These are phyloP conservation scores for Diprion similis DNA, from an alignment of 1,140 invertebrate species.

Conservation along the genomic window DNA sequence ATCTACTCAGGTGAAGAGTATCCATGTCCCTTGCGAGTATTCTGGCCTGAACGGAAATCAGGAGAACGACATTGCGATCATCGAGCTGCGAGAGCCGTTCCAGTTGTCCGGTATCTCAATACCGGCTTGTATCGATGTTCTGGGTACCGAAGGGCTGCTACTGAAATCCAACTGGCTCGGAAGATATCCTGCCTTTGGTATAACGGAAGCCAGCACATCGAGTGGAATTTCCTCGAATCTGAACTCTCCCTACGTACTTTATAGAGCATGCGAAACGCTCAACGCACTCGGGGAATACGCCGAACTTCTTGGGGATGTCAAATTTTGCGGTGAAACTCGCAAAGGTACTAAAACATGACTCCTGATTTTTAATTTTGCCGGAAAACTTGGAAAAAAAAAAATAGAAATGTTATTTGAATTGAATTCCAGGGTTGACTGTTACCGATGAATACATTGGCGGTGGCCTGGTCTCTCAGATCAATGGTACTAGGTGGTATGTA, in stretches of 20 bases:
- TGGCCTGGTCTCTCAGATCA: slow-evolving; percentile 47
- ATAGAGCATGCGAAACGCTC: slow-evolving; percentile 35
- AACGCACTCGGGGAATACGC: slow-evolving; percentile 28
- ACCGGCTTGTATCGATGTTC: slow-evolving; percentile 50
- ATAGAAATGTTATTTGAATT: background rate
- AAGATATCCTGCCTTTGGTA: slow-evolving; percentile 55
- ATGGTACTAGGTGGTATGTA: slow-evolving; percentile 47
- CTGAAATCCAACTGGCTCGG: slow-evolving; percentile 42
- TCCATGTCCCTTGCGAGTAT: slow-evolving; percentile 47
- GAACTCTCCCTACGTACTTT: slow-evolving; percentile 45
- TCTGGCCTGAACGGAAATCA: slow-evolving; percentile 49
- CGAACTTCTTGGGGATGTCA: slow-evolving; percentile 47
- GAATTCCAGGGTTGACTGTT: slow-evolving; percentile 50
- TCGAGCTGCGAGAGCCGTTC: slow-evolving; percentile 43
- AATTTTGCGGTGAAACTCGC: slow-evolving; percentile 55
- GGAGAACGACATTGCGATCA: slow-evolving; percentile 50
- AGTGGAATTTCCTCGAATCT: slow-evolving; percentile 47
- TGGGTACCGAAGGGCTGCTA: slow-evolving; percentile 30
- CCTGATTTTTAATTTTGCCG: background rate
- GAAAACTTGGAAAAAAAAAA: background rate
- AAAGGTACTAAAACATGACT: slow-evolving; percentile 41
- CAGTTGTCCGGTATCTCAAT: slow-evolving; percentile 41
- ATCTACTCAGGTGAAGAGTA: slow-evolving; percentile 47
- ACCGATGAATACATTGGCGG: slow-evolving; percentile 58
- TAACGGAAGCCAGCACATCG: slow-evolving; percentile 37